These are phyloP conservation scores for Xenopus borealis DNA, from an alignment of 2,113 vertebrate genomes.

Conservation along the genomic window DNA sequence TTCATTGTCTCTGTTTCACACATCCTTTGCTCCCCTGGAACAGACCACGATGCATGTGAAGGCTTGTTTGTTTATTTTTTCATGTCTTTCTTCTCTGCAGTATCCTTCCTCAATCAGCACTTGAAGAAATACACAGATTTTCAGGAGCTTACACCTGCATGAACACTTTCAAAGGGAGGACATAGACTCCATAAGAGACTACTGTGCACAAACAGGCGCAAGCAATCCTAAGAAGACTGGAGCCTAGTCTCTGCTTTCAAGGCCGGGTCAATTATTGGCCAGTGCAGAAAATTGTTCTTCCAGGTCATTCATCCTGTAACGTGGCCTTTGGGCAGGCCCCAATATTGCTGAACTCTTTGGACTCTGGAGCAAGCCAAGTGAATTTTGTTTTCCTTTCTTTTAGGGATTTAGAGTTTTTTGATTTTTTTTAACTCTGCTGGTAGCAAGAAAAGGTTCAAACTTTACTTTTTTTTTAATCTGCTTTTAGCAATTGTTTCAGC, in stretches of 20 bases:
- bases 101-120: constrained; percentile 89
- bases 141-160: constrained; percentile 95
- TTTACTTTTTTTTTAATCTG: constrained; percentile 50
- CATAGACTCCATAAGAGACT: constrained; percentile 60
- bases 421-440: constrained; percentile 51
- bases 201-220: constrained; percentile 39
- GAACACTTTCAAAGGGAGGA: constrained; percentile 97
- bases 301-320: constrained; percentile 56
- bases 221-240: constrained; percentile 50
- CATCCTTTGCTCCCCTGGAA: not conserved
- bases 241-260: constrained; percentile 51
- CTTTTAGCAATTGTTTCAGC: constrained; percentile 14
- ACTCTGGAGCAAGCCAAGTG: constrained; percentile 52
- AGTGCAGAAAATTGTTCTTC: constrained; percentile 50
- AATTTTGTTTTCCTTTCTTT: constrained; percentile 50
- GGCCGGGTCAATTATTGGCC: constrained; percentile 41
- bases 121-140: constrained; percentile 95
- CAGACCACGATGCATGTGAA: not conserved
- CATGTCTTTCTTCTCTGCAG: constrained; percentile 55
- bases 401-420: constrained; percentile 54
- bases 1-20: not conserved
- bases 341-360: constrained; percentile 51
- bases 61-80: not conserved
- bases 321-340: constrained; percentile 63
- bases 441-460: constrained; percentile 47